Evolutionary conservation across 1,140 invertebrate species (phyloP), one percentile per base, ranked within the genome.

Genomic region (Phthorimaea operculella): DNA sequence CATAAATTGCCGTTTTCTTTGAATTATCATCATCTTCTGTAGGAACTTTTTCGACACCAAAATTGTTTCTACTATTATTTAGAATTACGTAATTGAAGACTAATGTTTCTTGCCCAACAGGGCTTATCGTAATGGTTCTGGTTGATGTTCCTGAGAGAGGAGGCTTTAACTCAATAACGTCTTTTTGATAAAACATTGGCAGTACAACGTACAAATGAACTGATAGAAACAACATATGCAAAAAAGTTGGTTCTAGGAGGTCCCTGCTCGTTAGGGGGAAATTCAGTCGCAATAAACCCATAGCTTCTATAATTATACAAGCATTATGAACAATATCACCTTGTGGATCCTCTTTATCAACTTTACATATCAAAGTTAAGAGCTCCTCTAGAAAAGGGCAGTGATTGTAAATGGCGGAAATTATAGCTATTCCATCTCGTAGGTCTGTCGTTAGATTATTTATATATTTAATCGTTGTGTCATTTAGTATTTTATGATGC

Each of bases 211-310:
- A 83, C 47, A 85, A 64, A 62, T 82, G 77, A 50, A 85, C 64
- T 17, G 82, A 85, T 36, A 85, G 62, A 69, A 85, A 85, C 33
- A 85, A 57, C 79, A 83, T 85, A 54, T 77, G 77, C 48, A 85
- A 59, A 64, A 73, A 82, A 63, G 79, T 83, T 10, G 82, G 82
- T 12, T 66, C 28, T 21, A 80, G 53, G 51, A 84, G 78, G 54
- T 85, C 79, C 61, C 60, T 74, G 69, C 72, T 78, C 14, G 14
- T 66, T 21, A 85, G 15, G 8, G 81, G 81, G 70, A 85, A 85
- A 64, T 79, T 74, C 7, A 85, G 55, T 64, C 66, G 63, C 45
- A 84, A 50, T 34, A 59, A 14, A 57, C 70, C 75, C 49, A 81
- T 62, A 9, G 79, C 76, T 67, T 83, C 79, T 33, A 84, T 80